Evolutionary conservation across 2,797 vertebrate genomes (phyloP).

Genomic region (Scarus forsteni): DNA sequence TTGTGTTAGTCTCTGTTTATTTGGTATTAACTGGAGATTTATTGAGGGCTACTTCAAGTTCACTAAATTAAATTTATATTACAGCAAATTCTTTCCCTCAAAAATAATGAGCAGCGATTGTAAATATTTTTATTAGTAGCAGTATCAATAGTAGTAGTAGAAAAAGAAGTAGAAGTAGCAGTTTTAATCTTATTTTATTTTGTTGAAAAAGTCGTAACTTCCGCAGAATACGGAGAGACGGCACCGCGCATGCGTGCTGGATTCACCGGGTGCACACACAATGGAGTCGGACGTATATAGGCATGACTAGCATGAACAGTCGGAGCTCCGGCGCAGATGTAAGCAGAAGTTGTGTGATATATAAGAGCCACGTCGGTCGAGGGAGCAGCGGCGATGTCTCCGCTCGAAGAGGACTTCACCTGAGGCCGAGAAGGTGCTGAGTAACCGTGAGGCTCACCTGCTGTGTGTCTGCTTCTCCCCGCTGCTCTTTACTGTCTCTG

Average conservation of each 20-base stretch:
- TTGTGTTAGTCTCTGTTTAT: no score
- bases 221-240: constrained; percentile 15
- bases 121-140: no score
- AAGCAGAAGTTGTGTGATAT: not conserved
- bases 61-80: no score
- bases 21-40: no score
- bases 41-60: no score
- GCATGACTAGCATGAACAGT: not conserved
- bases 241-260: constrained; percentile 68
- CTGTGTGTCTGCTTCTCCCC: not conserved
- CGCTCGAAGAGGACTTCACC: not conserved
- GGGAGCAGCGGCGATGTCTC: not conserved
- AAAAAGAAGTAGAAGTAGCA: no score
- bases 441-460: constrained; percentile 7
- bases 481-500: constrained; percentile 22
- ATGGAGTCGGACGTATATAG: constrained; percentile 65
- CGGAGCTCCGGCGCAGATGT: not conserved
- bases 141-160: no score
- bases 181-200: no score
- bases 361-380: constrained; percentile 1
- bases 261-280: constrained; percentile 59
- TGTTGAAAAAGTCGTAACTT: constrained; percentile 9
- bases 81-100: no score
- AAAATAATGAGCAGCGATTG: no score
- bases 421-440: not conserved